Evolutionary conservation across 2,113 vertebrate species (phyloP).

Genomic region (Kobus ellipsiprymnus): DNA sequence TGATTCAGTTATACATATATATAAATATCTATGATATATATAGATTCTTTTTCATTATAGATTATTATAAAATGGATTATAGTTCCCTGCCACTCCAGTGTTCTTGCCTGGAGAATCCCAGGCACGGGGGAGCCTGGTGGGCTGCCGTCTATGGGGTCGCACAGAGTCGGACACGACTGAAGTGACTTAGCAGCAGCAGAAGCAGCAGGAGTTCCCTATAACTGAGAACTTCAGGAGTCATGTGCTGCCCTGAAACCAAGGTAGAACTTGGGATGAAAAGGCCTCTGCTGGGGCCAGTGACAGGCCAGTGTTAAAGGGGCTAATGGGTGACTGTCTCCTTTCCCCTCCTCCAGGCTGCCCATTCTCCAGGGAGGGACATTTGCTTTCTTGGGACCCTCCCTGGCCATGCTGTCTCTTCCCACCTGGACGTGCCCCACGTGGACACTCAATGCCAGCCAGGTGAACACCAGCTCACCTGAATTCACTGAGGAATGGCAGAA

Average conservation of each 20-base stretch:
- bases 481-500: conserved; percentile 93
- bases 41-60: not conserved
- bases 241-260: not conserved
- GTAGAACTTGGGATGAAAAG: not conserved
- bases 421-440: conserved; percentile 93
- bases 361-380: conserved; percentile 97
- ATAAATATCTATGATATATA: not conserved
- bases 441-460: conserved; percentile 88
- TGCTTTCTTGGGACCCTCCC: conserved; percentile 88
- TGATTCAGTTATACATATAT: not conserved
- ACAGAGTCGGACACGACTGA: too few relatives aligned
- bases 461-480: conserved; percentile 87
- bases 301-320: not conserved
- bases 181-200: too few relatives aligned
- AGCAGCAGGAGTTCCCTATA: not conserved
- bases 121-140: too few relatives aligned
- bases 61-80: not conserved
- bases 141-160: too few relatives aligned
- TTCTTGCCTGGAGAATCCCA: too few relatives aligned
- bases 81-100: not conserved
- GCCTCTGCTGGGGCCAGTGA: not conserved
- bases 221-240: not conserved
- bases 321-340: not conserved
- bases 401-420: conserved; percentile 94
- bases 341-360: conserved; percentile 84